Evolutionary conservation across 2,113 vertebrate species (phyloP).

Genomic region (Tyrannus savana): DNA sequence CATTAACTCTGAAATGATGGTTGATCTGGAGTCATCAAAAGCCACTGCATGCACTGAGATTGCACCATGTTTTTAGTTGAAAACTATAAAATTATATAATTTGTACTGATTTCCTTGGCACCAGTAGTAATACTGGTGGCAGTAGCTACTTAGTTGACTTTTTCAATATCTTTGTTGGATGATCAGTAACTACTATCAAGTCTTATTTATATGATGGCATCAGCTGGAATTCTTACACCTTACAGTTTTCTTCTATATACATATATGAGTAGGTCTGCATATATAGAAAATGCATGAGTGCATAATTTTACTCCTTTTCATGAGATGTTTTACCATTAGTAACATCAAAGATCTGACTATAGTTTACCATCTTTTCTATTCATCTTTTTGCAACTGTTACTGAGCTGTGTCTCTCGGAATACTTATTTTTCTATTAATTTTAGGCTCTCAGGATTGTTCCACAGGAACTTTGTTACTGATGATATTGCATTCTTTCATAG

Average conservation of each 20-base stretch:
- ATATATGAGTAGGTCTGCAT: background rate
- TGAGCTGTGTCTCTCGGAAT: background rate
- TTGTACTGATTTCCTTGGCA: background rate
- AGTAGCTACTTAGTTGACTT: background rate
- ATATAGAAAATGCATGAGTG: background rate
- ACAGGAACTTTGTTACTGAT: background rate
- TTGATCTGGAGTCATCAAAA: background rate
- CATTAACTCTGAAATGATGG: conserved; percentile 1
- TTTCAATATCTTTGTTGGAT: background rate
- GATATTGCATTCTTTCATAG: background rate
- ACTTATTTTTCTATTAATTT: background rate
- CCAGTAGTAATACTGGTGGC: background rate
- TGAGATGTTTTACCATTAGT: background rate
- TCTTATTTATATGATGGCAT: background rate
- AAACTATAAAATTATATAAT: background rate
- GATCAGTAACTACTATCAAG: background rate
- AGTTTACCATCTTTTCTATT: background rate
- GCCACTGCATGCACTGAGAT: background rate
- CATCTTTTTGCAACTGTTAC: background rate
- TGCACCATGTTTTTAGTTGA: background rate
- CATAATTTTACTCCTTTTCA: background rate
- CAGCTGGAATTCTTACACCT: background rate
- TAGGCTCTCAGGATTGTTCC: background rate
- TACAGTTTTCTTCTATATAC: background rate
- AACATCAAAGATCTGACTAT: background rate